Base-by-base conservation (phyloP, 2,113 vertebrate species). In the Silurus glanis region DNA sequence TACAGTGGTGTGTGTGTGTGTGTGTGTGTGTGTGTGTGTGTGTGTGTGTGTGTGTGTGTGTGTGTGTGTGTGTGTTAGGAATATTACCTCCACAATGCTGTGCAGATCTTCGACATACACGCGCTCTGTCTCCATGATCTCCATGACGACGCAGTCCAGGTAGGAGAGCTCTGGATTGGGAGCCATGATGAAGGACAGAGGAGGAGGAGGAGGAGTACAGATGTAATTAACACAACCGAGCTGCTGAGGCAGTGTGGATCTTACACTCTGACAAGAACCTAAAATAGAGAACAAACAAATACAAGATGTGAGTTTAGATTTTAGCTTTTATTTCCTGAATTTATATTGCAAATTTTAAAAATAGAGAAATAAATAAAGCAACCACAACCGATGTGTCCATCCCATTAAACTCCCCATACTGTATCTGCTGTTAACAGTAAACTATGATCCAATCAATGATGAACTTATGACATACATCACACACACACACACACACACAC, bases 81-180 rank as follows among this genome's bases (percentile, higher is more conserved):
- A 14, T 25, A 94, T 91, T 86, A 98, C 98, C 97, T 99, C 97
- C 71, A 98, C 96, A 0, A 99, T 99, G 94, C 96, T 98, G 58
- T 95, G 95, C 80, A 99, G 95, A 87, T 99, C 97, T 59, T 94
- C 94, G 82, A 98, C 97, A 0, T 99, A 99, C 89, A 93, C 97
- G 56, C 97, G 95, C 92, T 99, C 98, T 0, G 98, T 98, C 91
- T 98, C 97, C 55, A 98, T 95, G 0, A 99, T 97, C 93, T 99
- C 98, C 92, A 96, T 93, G 89, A 99, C 94, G 19, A 99, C 97
- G 0, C 97, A 95, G 87, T 97, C 96, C 93, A 98, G 91, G 89
- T 99, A 98, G 72, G 94, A 96, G 84, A 96, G 94, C 89, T 96
- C 94, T n/a, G 92, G 94, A 85, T 93, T 93, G 0, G 88, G 92